These are phyloP conservation scores for Calliphora vicina DNA, from an alignment of 1,140 invertebrate species.

Conservation along the genomic window DNA sequence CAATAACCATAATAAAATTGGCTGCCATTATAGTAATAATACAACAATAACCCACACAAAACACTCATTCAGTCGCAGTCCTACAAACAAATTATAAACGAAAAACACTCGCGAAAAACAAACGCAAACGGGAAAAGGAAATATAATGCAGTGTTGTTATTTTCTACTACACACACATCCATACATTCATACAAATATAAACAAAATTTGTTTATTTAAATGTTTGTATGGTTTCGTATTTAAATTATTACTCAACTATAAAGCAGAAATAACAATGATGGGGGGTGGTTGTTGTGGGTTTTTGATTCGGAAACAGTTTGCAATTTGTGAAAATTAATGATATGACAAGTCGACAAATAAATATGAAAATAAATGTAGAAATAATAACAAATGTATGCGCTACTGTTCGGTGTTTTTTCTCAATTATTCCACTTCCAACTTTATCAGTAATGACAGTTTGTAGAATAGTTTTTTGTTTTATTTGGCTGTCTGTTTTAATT, in stretches of 20 bases:
- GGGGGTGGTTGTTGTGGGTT: neutral
- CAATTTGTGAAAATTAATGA: conserved; percentile 32
- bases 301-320: neutral
- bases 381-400: neutral
- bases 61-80: neutral
- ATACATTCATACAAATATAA: neutral
- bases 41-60: neutral
- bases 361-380: neutral
- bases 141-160: neutral
- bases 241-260: neutral
- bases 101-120: neutral
- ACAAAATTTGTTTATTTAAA: neutral
- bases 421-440: too few relatives aligned
- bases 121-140: neutral
- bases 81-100: neutral
- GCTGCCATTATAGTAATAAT: neutral
- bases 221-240: neutral
- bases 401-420: too few relatives aligned
- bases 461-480: too few relatives aligned
- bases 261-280: neutral
- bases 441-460: too few relatives aligned
- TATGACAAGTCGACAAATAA: conserved; percentile 15
- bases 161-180: neutral
- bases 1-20: neutral
- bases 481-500: too few relatives aligned